phyloP scores from a whole-genome alignment of 2,113 vertebrate genomes.

The Prietella phreatophila region DNA sequence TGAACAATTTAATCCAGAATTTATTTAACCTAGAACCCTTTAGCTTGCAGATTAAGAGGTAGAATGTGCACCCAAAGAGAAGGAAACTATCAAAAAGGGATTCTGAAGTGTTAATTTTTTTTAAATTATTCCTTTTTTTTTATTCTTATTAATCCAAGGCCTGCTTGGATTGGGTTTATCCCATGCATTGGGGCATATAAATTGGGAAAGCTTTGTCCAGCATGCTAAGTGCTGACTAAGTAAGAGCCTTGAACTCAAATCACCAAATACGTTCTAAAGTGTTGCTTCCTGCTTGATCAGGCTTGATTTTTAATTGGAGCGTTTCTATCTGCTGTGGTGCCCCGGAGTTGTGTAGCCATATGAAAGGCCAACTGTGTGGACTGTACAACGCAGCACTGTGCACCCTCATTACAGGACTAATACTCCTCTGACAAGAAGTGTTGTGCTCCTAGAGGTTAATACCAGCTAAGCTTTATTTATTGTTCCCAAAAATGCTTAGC shows the following conservation, averaged over 20 bases:
- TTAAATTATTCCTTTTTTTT: background rate
- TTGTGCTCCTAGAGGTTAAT: conserved; percentile 72
- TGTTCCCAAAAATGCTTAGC: conserved; percentile 74
- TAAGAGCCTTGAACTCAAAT: conserved; percentile 65
- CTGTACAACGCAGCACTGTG: conserved; percentile 77
- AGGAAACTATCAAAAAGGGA: background rate
- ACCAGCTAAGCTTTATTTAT: conserved; percentile 78
- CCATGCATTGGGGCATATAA: background rate
- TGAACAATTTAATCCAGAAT: background rate
- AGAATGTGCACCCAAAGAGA: background rate
- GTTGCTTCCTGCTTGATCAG: conserved; percentile 69
- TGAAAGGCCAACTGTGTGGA: conserved; percentile 78
- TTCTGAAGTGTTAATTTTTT: background rate
- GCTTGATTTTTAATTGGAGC: conserved; percentile 66
- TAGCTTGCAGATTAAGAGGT: background rate
- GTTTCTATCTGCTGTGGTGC: conserved; percentile 64
- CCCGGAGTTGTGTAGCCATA: conserved; percentile 69
- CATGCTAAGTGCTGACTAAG: conserved; percentile 56
- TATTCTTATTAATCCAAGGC: background rate
- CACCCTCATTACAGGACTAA: conserved; percentile 75
- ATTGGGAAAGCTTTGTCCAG: conserved; percentile 13
- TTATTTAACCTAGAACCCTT: background rate
- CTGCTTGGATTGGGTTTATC: conserved; percentile 1
- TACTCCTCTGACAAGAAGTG: conserved; percentile 71
- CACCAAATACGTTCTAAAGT: conserved; percentile 65